These are phyloP conservation scores for Caenorhabditis brenneri DNA, from an alignment of 1,140 invertebrate genomes.

Conservation along the genomic window DNA sequence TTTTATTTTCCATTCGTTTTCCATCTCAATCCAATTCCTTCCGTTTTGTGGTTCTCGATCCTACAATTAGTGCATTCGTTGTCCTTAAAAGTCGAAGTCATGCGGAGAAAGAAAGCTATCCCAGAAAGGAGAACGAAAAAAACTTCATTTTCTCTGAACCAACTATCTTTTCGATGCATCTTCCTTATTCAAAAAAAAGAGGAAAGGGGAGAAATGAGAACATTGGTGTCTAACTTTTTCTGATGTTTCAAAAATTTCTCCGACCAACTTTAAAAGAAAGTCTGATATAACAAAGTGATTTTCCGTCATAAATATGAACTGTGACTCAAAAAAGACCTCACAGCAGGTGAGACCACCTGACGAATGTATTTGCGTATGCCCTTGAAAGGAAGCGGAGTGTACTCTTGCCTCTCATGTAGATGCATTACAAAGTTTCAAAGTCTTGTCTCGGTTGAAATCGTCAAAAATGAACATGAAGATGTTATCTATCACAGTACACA, in stretches of 20 bases:
- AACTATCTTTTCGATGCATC: neutral
- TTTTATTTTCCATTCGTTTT: neutral
- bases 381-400: slow-evolving; percentile 4
- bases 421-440: neutral
- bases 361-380: slow-evolving; percentile 6
- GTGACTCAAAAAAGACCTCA: neutral
- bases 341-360: neutral
- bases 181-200: neutral
- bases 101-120: neutral
- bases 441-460: neutral
- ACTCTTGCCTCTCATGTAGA: neutral
- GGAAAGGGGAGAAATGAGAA: neutral
- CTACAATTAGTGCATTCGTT: neutral
- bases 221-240: too few species aligned
- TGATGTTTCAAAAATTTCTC: neutral
- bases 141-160: neutral
- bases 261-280: too few species aligned
- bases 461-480: neutral
- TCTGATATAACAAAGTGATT: too few species aligned
- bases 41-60: neutral
- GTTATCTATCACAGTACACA: neutral
- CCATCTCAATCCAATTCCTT: neutral
- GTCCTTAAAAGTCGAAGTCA: neutral
- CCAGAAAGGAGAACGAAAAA: neutral
- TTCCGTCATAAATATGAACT: neutral